Conservation (phyloP, 2,888 invertebrate genomes). For the Matsumyia berberina region DNA sequence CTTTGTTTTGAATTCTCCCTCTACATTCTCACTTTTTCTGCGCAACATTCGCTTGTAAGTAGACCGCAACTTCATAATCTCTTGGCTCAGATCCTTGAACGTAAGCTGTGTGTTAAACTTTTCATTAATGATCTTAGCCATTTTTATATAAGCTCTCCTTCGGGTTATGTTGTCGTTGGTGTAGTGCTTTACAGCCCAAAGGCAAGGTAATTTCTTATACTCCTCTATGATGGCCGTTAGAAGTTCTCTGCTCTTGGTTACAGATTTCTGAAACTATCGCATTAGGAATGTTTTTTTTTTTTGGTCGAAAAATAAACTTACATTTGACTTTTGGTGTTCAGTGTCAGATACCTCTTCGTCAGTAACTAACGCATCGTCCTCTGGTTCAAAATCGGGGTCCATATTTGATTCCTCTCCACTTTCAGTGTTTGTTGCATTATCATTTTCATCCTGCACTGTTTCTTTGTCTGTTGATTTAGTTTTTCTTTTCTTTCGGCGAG, state of each 20-base stretch:
- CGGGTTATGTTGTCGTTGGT: constrained; percentile 39
- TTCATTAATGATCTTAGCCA: constrained; percentile 44
- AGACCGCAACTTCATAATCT: constrained; percentile 45
- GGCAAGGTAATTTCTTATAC: constrained; percentile 37
- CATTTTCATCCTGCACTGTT: constrained; percentile 8
- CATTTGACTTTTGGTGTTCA: constrained; percentile 15
- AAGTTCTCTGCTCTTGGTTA: constrained; percentile 46
- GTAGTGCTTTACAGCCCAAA: constrained; percentile 60
- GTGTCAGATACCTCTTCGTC: background rate
- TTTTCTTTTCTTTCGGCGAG: constrained; percentile 31
- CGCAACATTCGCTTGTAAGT: constrained; percentile 47
- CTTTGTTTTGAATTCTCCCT: constrained; percentile 35
- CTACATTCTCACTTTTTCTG: constrained; percentile 15
- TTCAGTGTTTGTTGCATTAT: background rate
- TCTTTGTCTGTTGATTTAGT: background rate
- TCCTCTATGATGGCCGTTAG: constrained; percentile 57
- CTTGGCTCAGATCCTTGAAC: constrained; percentile 19
- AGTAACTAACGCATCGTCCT: background rate
- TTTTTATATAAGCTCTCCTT: constrained; percentile 24
- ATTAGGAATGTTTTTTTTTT: background rate
- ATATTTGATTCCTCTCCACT: constrained; percentile 19
- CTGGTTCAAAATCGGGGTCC: background rate
- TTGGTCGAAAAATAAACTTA: background rate
- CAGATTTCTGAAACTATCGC: constrained; percentile 9
- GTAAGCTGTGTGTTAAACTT: constrained; percentile 41